Conservation (phyloP, 2,113 vertebrate genomes). For the Tonatia bakeri region DNA sequence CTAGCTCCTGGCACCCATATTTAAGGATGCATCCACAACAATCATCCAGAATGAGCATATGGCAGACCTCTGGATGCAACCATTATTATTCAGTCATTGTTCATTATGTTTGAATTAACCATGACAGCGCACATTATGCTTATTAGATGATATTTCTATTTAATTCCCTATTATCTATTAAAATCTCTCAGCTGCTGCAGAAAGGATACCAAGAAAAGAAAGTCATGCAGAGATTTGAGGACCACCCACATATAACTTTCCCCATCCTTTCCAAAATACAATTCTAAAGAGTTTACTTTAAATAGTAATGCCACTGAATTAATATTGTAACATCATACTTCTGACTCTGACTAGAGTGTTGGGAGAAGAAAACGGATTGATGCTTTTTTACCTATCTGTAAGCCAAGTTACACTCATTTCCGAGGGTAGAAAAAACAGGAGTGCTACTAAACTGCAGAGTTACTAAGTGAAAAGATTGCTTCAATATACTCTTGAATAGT, state of each 20-base stretch:
- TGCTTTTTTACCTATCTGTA: background rate
- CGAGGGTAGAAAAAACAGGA: background rate
- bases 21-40: slow-evolving; percentile 62
- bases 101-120: slow-evolving; percentile 76
- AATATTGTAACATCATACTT: background rate
- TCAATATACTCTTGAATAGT: background rate
- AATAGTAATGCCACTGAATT: background rate
- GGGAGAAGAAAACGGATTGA: background rate
- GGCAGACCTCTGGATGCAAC: slow-evolving; percentile 61
- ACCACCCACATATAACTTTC: slow-evolving; percentile 58
- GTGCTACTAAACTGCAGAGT: background rate
- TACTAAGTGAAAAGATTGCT: background rate
- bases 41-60: slow-evolving; percentile 62
- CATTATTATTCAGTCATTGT: slow-evolving; percentile 68
- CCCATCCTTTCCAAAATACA: background rate
- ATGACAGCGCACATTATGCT: slow-evolving; percentile 70
- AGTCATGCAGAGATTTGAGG: slow-evolving; percentile 53
- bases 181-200: slow-evolving; percentile 71
- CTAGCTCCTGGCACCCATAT: slow-evolving; percentile 47
- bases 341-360: background rate
- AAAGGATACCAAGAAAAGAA: slow-evolving; percentile 58
- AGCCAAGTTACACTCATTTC: background rate
- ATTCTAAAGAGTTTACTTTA: background rate
- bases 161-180: slow-evolving; percentile 72
- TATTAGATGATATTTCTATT: slow-evolving; percentile 75